Percentiles rank a stretch among this genome's conserved stretches.
Conservation (phyloP, 2,797 vertebrate genomes). For the Cossypha caffra region DNA sequence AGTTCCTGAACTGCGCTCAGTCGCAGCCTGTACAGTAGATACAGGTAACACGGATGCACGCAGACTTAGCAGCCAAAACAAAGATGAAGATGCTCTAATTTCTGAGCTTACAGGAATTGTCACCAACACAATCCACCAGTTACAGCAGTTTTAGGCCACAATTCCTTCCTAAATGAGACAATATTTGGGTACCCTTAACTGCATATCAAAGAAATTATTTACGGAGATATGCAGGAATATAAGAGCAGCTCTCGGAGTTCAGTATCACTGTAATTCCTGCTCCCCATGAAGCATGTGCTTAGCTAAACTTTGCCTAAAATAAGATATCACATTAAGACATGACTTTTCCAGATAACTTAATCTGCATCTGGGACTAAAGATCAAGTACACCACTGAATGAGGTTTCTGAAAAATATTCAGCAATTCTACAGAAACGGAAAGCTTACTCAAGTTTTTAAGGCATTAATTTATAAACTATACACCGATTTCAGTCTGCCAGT, state of each 20-base stretch:
- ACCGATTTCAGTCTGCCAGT: not conserved
- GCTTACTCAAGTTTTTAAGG: not conserved
- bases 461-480: not conserved
- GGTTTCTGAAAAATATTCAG: not conserved
- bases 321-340: not conserved
- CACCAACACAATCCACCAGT: not conserved
- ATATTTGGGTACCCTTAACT: not conserved
- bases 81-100: not conserved
- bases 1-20: not conserved
- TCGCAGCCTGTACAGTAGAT: rapidly evolving
- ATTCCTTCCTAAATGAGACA: not conserved
- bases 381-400: not conserved
- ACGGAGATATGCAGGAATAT: not conserved
- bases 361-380: not conserved
- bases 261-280: not conserved
- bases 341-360: not conserved
- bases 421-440: not conserved
- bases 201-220: not conserved
- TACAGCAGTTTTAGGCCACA: not conserved
- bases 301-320: not conserved
- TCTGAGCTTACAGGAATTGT: not conserved
- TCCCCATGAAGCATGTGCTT: not conserved
- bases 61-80: not conserved
- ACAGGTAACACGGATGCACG: not conserved
- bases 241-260: not conserved